Evolutionary conservation across 2,888 invertebrate genomes (phyloP).

Genomic region (Tiliacea aurago): DNA sequence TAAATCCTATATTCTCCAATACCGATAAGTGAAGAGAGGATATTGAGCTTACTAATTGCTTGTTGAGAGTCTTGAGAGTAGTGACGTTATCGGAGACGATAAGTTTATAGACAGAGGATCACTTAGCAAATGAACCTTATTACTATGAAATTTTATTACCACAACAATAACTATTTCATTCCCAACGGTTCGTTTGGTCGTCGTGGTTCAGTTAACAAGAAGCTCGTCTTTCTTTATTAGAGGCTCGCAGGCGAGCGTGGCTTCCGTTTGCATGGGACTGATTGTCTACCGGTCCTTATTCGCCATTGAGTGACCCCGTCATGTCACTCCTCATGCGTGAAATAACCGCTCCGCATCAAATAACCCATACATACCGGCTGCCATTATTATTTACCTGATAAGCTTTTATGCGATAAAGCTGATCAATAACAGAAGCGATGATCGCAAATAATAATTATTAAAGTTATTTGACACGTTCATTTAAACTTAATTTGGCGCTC

Average conservation of each 20-base stretch:
- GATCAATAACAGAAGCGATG: not conserved
- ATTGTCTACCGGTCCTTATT: constrained; percentile 71
- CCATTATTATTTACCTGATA: constrained; percentile 34
- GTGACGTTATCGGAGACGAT: constrained; percentile 13
- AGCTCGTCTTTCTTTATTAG: constrained; percentile 77
- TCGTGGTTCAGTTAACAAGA: constrained; percentile 77
- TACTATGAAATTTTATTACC: constrained; percentile 42
- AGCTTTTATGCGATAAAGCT: constrained; percentile 8
- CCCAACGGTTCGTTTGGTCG: constrained; percentile 76
- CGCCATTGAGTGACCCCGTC: constrained; percentile 71
- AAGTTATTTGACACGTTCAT: constrained; percentile 34
- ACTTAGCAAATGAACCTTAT: constrained; percentile 28
- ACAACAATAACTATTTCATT: constrained; percentile 67
- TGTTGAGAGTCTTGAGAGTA: constrained; percentile 7
- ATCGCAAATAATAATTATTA: constrained; percentile 16
- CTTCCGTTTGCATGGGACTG: constrained; percentile 77
- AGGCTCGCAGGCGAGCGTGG: constrained; percentile 64
- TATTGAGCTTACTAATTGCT: constrained; percentile 18
- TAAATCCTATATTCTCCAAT: constrained; percentile 4
- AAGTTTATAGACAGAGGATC: constrained; percentile 16
- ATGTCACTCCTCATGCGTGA: constrained; percentile 64
- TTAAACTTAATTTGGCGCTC: constrained; percentile 16
- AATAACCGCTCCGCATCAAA: constrained; percentile 46
- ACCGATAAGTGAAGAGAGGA: constrained; percentile 10
- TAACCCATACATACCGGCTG: constrained; percentile 37